A percentile compares a stretch with the other conserved stretches of the same genome.
Conservation (phyloP, 2,113 vertebrate genomes). For the Coptodon bakossiorum region DNA sequence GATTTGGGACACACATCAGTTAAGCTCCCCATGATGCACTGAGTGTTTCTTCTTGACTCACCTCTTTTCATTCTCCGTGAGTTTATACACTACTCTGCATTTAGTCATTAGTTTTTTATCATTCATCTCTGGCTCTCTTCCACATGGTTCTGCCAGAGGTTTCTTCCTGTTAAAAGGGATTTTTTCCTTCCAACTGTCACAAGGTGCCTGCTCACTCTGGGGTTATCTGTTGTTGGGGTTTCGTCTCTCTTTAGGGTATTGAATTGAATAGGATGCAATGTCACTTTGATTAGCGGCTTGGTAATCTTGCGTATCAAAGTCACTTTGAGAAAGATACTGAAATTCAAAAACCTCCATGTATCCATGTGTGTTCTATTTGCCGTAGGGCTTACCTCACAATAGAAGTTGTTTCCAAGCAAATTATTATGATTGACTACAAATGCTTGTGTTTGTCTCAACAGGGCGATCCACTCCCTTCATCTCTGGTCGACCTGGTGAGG, state of each 20-base stretch:
- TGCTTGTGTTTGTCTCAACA: constrained; percentile 44
- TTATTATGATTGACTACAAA: not conserved
- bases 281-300: not conserved
- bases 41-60: not conserved
- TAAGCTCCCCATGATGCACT: not conserved
- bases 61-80: not conserved
- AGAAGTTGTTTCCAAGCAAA: not conserved
- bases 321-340: not conserved
- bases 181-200: not conserved
- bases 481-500: constrained; percentile 85
- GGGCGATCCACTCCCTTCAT: constrained; percentile 85
- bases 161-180: not conserved
- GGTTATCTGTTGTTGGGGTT: not conserved
- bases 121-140: not conserved
- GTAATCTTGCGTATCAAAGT: not conserved
- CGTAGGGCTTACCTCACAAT: fast-evolving
- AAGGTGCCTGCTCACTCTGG: not conserved
- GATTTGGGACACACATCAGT: not conserved
- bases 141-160: not conserved
- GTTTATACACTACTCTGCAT: not conserved
- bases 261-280: not conserved
- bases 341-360: not conserved
- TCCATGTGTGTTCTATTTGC: not conserved
- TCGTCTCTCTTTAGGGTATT: not conserved
- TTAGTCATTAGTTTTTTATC: not conserved